A percentile compares a stretch with the other conserved stretches of the same genome.
Conservation (phyloP, 1,140 invertebrate species). For the Chionoecetes opilio region DNA sequence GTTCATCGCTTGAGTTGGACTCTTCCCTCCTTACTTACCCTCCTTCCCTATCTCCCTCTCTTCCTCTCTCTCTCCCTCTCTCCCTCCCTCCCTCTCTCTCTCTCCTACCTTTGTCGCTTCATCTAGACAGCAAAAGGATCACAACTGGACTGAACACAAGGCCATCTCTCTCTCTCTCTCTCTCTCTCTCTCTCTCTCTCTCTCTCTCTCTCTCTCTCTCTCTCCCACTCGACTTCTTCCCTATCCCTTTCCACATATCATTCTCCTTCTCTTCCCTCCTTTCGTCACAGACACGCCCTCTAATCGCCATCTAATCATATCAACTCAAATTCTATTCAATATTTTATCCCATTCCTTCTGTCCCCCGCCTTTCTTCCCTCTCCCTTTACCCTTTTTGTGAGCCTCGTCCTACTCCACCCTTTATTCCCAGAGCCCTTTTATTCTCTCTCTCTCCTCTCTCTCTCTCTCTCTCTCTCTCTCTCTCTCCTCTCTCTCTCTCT, state of each 20-base stretch:
- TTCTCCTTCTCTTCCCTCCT: not conserved
- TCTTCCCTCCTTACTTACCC: not conserved
- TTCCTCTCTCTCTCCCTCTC: not conserved
- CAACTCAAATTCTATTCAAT: not conserved
- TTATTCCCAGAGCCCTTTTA: not conserved
- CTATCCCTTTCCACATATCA: not conserved
- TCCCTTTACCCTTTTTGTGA: not conserved
- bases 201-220: not conserved
- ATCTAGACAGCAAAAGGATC: constrained; percentile 21
- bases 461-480: not conserved
- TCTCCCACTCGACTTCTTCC: constrained; percentile 2
- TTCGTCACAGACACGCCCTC: not conserved
- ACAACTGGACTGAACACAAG: not conserved
- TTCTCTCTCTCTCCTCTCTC: constrained; percentile 17
- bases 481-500: constrained; percentile 39
- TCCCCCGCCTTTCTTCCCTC: not conserved
- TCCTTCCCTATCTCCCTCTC: not conserved
- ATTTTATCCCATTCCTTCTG: constrained; percentile 11
- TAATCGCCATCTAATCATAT: not conserved
- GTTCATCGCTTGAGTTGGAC: not conserved
- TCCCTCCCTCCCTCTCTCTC: constrained; percentile 9
- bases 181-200: constrained; percentile 46
- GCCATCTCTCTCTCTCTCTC: not conserved
- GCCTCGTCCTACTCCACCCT: not conserved
- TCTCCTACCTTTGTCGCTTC: not conserved